Percentiles rank a stretch among this genome's conserved stretches.
Evolutionary conservation across 2,797 vertebrate genomes (phyloP).

Genomic region (Pipistrellus nathusii): DNA sequence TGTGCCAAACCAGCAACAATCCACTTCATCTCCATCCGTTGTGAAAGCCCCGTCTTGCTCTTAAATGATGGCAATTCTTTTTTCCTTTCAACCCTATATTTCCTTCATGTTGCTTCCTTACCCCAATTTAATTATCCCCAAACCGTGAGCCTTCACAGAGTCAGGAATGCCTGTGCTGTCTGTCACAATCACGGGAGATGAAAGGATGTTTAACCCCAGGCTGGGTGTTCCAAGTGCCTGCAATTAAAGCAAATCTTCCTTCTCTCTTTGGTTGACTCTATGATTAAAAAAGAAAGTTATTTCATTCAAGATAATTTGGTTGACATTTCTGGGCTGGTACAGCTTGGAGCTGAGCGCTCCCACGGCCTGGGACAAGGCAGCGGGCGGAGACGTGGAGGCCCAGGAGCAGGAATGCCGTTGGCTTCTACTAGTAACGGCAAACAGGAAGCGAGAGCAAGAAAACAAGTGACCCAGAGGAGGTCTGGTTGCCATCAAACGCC

Average conservation of each 20-base stretch:
- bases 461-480: constrained; percentile 70
- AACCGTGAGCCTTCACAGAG: constrained; percentile 67
- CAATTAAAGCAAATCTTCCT: constrained; percentile 65
- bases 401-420: constrained; percentile 54
- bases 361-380: constrained; percentile 66
- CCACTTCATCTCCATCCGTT: constrained; percentile 21
- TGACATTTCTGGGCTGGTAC: constrained; percentile 75
- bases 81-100: constrained; percentile 65
- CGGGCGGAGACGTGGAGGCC: constrained; percentile 66
- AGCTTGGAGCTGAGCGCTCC: constrained; percentile 66
- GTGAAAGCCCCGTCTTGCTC: constrained; percentile 66
- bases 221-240: constrained; percentile 76
- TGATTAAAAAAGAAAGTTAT: constrained; percentile 82
- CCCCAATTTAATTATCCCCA: constrained; percentile 77
- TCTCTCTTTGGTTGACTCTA: constrained; percentile 60
- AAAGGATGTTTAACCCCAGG: constrained; percentile 78
- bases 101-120: constrained; percentile 74
- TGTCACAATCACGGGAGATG: constrained; percentile 77
- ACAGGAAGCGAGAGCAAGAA: constrained; percentile 64
- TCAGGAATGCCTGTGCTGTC: constrained; percentile 68
- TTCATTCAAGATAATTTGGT: constrained; percentile 84
- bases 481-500: constrained; percentile 69
- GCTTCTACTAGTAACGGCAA: constrained; percentile 67
- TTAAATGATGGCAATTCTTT: constrained; percentile 56
- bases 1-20: not conserved